Evolutionary conservation across 2,113 vertebrate species (phyloP).

Genomic region (Panthera leo): DNA sequence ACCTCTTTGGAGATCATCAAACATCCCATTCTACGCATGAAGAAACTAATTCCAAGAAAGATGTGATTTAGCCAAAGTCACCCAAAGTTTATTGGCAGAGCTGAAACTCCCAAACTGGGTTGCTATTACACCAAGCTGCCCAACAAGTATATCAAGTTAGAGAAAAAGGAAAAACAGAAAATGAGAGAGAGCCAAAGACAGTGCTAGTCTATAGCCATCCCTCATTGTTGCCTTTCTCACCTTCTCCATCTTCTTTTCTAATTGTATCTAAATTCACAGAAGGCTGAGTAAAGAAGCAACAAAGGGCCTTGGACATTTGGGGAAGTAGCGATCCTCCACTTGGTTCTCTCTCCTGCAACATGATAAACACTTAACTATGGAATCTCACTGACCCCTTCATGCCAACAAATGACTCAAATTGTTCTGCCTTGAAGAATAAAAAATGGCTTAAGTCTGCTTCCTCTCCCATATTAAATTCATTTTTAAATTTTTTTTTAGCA

Average conservation of each 20-base stretch:
- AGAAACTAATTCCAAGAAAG: slow-evolving; percentile 42
- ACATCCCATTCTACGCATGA: neutral
- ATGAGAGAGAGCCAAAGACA: neutral
- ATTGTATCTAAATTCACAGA: neutral
- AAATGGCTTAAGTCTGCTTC: neutral
- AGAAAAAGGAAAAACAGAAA: neutral
- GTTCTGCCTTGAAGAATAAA: slow-evolving; percentile 43
- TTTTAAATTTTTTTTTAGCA: too few species aligned
- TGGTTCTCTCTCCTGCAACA: neutral
- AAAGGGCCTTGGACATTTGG: neutral
- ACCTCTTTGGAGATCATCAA: slow-evolving; percentile 37
- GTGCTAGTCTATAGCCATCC: neutral
- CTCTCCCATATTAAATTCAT: neutral
- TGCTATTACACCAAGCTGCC: neutral
- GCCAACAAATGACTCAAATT: slow-evolving; percentile 36
- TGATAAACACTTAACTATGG: neutral
- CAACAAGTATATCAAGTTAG: neutral
- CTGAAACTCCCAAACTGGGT: neutral
- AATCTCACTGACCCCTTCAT: neutral
- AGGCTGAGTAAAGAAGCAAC: neutral
- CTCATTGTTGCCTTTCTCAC: neutral
- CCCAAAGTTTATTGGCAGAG: slow-evolving; percentile 23
- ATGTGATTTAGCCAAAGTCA: slow-evolving; percentile 34
- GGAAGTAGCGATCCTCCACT: neutral
- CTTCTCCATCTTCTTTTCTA: neutral